These are phyloP conservation scores for Amyelois transitella DNA, from an alignment of 1,140 invertebrate genomes.

Conservation along the genomic window DNA sequence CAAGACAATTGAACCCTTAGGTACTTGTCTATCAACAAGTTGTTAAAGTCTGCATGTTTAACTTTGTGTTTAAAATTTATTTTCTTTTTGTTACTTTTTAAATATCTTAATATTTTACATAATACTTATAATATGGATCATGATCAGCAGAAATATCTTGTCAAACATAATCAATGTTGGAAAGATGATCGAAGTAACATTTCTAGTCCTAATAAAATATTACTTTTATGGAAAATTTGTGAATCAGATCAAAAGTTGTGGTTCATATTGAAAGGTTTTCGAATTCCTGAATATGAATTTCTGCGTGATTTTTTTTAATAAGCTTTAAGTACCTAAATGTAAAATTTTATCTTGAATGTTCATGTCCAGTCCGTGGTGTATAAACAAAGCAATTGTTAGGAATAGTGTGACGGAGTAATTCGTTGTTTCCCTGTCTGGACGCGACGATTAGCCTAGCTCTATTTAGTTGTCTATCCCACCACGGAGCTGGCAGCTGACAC, in stretches of 20 bases:
- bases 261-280: too few species aligned
- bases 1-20: conserved; percentile 15
- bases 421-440: conserved; percentile 64
- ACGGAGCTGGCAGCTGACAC: conserved; percentile 65
- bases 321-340: neutral
- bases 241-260: too few species aligned
- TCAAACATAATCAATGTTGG: too few species aligned
- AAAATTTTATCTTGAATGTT: neutral
- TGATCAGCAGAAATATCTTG: too few species aligned
- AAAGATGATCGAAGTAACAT: too few species aligned
- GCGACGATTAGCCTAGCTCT: conserved; percentile 69
- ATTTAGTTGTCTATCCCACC: conserved; percentile 67
- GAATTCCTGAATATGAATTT: too few species aligned
- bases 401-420: conserved; percentile 65
- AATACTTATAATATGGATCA: too few species aligned
- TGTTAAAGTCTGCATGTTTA: neutral
- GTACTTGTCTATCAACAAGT: neutral
- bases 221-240: too few species aligned
- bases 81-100: too few species aligned
- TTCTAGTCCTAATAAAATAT: too few species aligned
- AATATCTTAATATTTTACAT: too few species aligned
- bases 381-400: conserved; percentile 64
- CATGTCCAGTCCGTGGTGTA: neutral
- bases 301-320: too few species aligned
- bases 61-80: neutral